Evolutionary conservation across 2,797 vertebrate genomes (phyloP).

Genomic region (Morus bassanus): DNA sequence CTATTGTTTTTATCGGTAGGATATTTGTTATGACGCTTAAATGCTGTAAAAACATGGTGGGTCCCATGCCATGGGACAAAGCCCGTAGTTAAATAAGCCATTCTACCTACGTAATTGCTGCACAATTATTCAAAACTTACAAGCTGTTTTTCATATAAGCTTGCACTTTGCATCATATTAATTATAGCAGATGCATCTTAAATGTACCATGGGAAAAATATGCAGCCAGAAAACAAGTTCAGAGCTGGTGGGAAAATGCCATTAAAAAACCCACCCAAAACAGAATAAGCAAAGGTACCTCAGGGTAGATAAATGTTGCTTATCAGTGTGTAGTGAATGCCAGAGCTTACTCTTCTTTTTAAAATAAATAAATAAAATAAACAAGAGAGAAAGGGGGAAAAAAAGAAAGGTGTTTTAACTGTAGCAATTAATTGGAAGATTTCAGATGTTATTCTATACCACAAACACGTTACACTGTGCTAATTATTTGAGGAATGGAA

Average conservation of each 20-base stretch:
- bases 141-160: slow-evolving; percentile 19
- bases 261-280: background rate
- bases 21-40: background rate
- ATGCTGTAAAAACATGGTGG: background rate
- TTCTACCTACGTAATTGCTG: slow-evolving; percentile 10
- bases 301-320: background rate
- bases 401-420: background rate
- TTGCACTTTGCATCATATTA: slow-evolving; percentile 7
- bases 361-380: background rate
- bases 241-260: slow-evolving; percentile 22
- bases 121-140: slow-evolving; percentile 20
- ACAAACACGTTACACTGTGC: background rate
- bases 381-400: fast-evolving
- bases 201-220: slow-evolving; percentile 41
- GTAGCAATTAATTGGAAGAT: background rate
- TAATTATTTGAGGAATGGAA: slow-evolving; percentile 20
- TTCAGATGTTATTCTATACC: background rate
- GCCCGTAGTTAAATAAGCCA: background rate
- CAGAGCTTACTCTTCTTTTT: background rate
- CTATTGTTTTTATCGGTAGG: background rate
- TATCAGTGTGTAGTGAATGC: background rate
- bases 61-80: background rate
- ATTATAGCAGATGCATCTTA: slow-evolving; percentile 42
- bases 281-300: background rate
- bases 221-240: slow-evolving; percentile 28